A percentile compares a stretch with the other conserved stretches of the same genome.
phyloP scores from a whole-genome alignment of 64 coral and sea anemone genomes.

The Montipora capricornis region DNA sequence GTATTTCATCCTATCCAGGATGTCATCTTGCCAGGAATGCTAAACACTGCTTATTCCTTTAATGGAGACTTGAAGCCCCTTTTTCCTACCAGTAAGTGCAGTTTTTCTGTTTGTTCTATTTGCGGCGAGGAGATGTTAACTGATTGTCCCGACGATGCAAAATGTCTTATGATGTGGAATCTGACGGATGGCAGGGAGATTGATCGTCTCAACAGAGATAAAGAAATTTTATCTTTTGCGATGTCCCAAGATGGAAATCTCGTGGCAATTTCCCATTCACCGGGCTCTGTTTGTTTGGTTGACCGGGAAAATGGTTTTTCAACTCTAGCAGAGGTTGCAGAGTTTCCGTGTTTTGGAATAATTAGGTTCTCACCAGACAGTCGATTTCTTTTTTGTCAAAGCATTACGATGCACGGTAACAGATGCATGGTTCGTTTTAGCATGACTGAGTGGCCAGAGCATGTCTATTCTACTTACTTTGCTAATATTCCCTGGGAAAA shows the following conservation, averaged over 20 bases:
- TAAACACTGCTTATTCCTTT: neutral
- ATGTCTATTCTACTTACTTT: neutral
- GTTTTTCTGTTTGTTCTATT: neutral
- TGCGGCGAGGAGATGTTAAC: neutral
- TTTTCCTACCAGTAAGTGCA: neutral
- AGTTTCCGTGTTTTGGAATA: neutral
- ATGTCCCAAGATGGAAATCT: neutral
- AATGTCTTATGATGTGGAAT: slow-evolving; percentile 6
- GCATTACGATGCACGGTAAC: too few species aligned
- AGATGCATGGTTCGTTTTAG: neutral
- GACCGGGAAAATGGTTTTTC: neutral
- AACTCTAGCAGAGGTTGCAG: neutral
- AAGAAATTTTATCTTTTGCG: too few species aligned
- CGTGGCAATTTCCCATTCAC: neutral
- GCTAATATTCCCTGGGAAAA: too few species aligned
- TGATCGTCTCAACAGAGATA: too few species aligned
- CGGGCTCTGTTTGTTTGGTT: neutral
- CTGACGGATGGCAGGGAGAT: neutral
- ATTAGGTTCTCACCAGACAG: neutral
- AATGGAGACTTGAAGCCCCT: neutral
- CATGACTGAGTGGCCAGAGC: neutral
- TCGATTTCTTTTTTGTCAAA: neutral
- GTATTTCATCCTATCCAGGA: slow-evolving; percentile 31
- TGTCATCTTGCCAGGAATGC: slow-evolving; percentile 12
- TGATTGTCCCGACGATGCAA: slow-evolving; percentile 3